phyloP scores from a whole-genome alignment of 2,888 invertebrate genomes.

The Thereva nobilitata region DNA sequence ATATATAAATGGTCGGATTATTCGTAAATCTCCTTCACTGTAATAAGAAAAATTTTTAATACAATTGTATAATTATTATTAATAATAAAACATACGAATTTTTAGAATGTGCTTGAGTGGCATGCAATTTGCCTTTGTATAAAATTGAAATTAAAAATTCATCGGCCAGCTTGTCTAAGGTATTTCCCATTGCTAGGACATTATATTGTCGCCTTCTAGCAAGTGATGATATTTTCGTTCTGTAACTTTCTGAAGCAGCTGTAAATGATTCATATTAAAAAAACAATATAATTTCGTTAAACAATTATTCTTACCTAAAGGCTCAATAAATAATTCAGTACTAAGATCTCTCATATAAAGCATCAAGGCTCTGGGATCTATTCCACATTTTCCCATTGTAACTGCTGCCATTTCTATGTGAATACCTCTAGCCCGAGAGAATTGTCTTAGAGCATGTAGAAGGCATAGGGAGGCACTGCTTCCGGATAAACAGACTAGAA shows the following conservation, averaged over 20 bases:
- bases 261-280: constrained; percentile 54
- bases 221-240: constrained; percentile 68
- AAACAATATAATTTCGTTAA: background rate
- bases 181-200: constrained; percentile 86
- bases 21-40: constrained; percentile 75
- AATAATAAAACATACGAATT: constrained; percentile 63
- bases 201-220: constrained; percentile 80
- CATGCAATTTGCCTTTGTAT: constrained; percentile 76
- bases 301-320: constrained; percentile 59
- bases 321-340: constrained; percentile 77
- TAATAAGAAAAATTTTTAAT: constrained; percentile 10
- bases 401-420: constrained; percentile 68
- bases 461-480: constrained; percentile 83
- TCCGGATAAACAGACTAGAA: constrained; percentile 83
- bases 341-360: constrained; percentile 74
- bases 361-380: constrained; percentile 73
- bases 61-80: background rate
- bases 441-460: constrained; percentile 81
- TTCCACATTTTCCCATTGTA: constrained; percentile 72
- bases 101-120: constrained; percentile 80
- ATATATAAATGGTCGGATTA: constrained; percentile 85
- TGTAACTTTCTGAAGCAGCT: constrained; percentile 60
- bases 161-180: constrained; percentile 81
- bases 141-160: constrained; percentile 81
- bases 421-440: constrained; percentile 76